Conservation (phyloP, 1,140 invertebrate genomes). For the Drosophila kohkoa region DNA sequence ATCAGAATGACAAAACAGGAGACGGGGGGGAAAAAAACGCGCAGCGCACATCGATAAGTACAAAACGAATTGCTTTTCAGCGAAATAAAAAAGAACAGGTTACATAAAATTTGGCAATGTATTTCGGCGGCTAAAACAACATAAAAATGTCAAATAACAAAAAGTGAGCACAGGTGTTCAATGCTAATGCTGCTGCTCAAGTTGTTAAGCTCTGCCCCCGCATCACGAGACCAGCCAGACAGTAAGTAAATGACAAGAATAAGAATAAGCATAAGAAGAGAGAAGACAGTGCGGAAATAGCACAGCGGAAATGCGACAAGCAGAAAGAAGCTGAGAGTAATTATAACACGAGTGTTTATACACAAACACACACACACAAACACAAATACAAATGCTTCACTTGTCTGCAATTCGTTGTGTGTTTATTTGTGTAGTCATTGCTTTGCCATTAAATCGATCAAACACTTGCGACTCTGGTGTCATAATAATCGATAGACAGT, state of each 20-base stretch:
- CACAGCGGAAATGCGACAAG: conserved; percentile 19
- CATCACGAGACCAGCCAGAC: conserved; percentile 21
- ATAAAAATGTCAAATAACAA: conserved; percentile 4
- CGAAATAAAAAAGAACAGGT: conserved; percentile 48
- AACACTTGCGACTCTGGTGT: conserved; percentile 41
- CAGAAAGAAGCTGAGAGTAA: background rate
- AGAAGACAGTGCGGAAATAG: conserved; percentile 2
- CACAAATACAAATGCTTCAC: background rate
- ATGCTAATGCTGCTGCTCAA: background rate
- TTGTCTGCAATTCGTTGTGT: background rate
- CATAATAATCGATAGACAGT: conserved; percentile 66
- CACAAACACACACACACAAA: conserved; percentile 1
- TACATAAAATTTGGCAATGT: conserved; percentile 63
- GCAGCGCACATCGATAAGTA: conserved; percentile 5
- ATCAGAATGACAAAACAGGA: conserved; percentile 3
- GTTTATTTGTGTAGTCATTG: conserved; percentile 5
- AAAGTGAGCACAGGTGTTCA: conserved; percentile 66
- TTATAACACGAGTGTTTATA: background rate
- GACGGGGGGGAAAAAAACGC: background rate
- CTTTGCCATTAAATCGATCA: conserved; percentile 47
- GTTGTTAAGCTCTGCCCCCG: conserved; percentile 34
- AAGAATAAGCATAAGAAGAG: background rate
- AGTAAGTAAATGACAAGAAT: background rate
- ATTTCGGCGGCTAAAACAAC: conserved; percentile 32
- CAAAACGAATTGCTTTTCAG: no score